phyloP scores from a whole-genome alignment of 2,888 invertebrate genomes.

The Meliscaeva auricollis region DNA sequence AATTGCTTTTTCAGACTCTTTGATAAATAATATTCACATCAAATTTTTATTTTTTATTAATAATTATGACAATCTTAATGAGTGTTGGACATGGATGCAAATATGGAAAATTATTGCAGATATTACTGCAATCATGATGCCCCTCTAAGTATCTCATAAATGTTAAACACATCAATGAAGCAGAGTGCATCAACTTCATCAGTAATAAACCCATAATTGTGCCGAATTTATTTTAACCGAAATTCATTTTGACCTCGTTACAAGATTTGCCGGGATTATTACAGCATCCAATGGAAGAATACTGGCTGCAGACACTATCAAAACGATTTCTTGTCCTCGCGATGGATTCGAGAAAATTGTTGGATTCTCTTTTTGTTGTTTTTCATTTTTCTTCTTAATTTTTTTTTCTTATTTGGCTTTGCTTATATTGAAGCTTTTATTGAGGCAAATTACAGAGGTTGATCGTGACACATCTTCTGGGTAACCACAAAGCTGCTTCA shows the following conservation, averaged over 20 bases:
- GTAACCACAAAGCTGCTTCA: slow-evolving; percentile 62
- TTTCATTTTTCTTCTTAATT: not conserved
- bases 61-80: slow-evolving; percentile 23
- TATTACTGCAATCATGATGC: slow-evolving; percentile 8
- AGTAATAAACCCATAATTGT: too few relatives aligned
- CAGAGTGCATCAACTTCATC: not conserved
- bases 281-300: slow-evolving; percentile 55
- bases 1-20: slow-evolving; percentile 2
- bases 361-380: slow-evolving; percentile 16
- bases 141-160: slow-evolving; percentile 55
- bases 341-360: slow-evolving; percentile 50
- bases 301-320: slow-evolving; percentile 1
- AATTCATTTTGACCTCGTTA: slow-evolving; percentile 58
- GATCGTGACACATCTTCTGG: slow-evolving; percentile 68
- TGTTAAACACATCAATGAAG: not conserved
- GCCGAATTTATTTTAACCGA: too few relatives aligned
- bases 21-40: not conserved
- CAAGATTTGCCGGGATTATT: slow-evolving; percentile 45
- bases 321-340: slow-evolving; percentile 59
- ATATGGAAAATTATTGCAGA: not conserved
- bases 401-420: not conserved
- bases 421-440: slow-evolving; percentile 24
- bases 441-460: slow-evolving; percentile 54
- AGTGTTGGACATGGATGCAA: not conserved
- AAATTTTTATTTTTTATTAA: too few relatives aligned